phyloP scores from a whole-genome alignment of 2,888 invertebrate species.

The Adelphocoris suturalis region DNA sequence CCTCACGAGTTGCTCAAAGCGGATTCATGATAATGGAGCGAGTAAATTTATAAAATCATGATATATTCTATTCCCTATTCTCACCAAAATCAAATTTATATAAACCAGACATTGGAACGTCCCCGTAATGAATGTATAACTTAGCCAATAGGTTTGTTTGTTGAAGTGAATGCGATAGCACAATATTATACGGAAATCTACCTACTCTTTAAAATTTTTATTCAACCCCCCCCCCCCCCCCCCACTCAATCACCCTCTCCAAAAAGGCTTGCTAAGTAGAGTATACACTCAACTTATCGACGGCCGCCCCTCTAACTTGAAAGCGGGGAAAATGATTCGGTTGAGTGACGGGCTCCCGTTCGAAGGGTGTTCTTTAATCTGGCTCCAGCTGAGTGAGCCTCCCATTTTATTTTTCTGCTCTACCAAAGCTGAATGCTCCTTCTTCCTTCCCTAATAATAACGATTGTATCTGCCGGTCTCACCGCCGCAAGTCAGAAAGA shows the following conservation, averaged over 20 bases:
- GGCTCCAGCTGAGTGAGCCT: not conserved
- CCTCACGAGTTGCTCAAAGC: no score
- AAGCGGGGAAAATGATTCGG: not conserved
- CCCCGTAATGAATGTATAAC: no score
- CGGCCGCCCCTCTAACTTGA: not conserved
- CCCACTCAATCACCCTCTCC: not conserved
- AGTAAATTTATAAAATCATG: no score
- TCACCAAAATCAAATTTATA: no score
- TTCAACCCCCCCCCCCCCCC: not conserved
- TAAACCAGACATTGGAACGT: no score
- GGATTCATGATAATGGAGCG: no score
- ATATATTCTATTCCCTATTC: no score
- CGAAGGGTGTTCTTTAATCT: not conserved
- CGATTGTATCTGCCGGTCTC: not conserved
- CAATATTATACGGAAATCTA: no score
- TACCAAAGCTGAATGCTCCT: slow-evolving; percentile 28
- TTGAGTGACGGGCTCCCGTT: slow-evolving; percentile 5
- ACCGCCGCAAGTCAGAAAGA: not conserved
- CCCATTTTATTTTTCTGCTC: slow-evolving; percentile 42
- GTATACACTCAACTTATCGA: slow-evolving; percentile 19
- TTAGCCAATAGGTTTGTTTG: no score
- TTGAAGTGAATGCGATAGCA: no score
- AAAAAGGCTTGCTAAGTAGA: not conserved
- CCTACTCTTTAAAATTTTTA: no score
- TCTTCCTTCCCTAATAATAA: slow-evolving; percentile 1